Percentiles rank a stretch among this genome's conserved stretches.
Conservation (phyloP, 2,113 vertebrate genomes). For the Engraulis encrasicolus region DNA sequence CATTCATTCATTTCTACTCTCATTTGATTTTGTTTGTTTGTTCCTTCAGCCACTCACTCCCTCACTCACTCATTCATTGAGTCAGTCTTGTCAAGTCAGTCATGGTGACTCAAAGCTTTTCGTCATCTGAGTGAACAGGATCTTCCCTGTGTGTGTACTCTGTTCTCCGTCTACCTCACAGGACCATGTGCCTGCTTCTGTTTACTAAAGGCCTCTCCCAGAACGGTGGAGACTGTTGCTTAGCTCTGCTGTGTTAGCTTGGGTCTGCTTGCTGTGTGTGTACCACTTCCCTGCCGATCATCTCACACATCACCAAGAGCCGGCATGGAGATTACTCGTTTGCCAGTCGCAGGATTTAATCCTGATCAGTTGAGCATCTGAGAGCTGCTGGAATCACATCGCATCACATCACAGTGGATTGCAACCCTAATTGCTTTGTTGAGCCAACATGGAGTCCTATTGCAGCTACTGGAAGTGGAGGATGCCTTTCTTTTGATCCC, state of each 20-base stretch:
- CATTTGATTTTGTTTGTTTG: too few relatives aligned
- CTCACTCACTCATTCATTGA: not conserved
- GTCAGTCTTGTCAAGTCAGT: too few relatives aligned
- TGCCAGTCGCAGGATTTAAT: constrained; percentile 2
- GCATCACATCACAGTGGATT: too few relatives aligned
- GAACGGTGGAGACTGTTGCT: constrained; percentile 68
- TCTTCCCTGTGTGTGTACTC: constrained; percentile 47
- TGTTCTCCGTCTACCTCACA: constrained; percentile 48
- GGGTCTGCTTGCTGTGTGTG: constrained; percentile 3
- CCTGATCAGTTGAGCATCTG: not conserved
- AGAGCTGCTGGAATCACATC: too few relatives aligned
- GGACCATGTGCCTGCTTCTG: constrained; percentile 59
- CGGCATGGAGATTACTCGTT: not conserved
- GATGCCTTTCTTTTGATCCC: constrained; percentile 47
- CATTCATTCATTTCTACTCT: not conserved
- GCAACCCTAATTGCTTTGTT: not conserved
- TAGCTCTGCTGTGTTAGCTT: constrained; percentile 48
- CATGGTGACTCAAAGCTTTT: not conserved
- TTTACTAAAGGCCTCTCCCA: constrained; percentile 59
- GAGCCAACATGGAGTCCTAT: constrained; percentile 42
- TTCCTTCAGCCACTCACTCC: not conserved
- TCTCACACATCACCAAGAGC: not conserved
- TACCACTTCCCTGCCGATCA: not conserved
- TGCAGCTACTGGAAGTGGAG: constrained; percentile 79
- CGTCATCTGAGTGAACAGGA: not conserved